Percentiles rank a stretch among this genome's conserved stretches.
phyloP scores from a whole-genome alignment of 1,140 invertebrate genomes.

The Thalassaphorura encarpata region DNA sequence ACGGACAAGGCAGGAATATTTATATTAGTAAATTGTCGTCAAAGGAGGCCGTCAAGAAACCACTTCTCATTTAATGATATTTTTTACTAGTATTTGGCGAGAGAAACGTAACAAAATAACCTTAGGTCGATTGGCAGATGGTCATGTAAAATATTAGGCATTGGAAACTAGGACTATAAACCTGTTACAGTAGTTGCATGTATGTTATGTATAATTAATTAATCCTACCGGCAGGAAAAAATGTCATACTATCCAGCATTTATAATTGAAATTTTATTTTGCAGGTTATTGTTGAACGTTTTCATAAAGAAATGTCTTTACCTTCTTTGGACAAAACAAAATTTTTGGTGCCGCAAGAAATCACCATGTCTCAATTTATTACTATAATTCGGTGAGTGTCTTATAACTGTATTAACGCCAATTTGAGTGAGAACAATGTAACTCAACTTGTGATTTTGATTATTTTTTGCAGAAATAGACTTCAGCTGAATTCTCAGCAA shows the following conservation, averaged over 20 bases:
- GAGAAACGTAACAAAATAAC: no score
- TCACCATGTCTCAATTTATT: slow-evolving; percentile 67
- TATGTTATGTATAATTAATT: background rate
- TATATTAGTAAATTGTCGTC: no score
- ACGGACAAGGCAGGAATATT: no score
- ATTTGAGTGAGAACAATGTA: background rate
- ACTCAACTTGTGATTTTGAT: background rate
- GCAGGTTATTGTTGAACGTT: slow-evolving; percentile 62
- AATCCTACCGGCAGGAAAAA: slow-evolving; percentile 1
- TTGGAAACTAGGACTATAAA: background rate
- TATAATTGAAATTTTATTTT: slow-evolving; percentile 17
- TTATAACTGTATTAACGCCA: background rate
- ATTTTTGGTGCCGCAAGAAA: slow-evolving; percentile 66
- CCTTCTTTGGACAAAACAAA: slow-evolving; percentile 62
- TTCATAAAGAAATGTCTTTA: slow-evolving; percentile 54
- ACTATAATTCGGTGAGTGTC: slow-evolving; percentile 55
- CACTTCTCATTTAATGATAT: no score
- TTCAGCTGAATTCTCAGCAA: slow-evolving; percentile 41
- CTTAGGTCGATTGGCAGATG: no score
- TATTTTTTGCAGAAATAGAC: slow-evolving; percentile 24
- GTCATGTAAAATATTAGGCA: background rate
- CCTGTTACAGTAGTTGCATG: background rate
- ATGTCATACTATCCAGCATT: background rate
- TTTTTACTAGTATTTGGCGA: no score
- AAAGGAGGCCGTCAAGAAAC: no score